phyloP scores from a whole-genome alignment of 2,797 vertebrate genomes.

The Coranthus polyacanthus region DNA sequence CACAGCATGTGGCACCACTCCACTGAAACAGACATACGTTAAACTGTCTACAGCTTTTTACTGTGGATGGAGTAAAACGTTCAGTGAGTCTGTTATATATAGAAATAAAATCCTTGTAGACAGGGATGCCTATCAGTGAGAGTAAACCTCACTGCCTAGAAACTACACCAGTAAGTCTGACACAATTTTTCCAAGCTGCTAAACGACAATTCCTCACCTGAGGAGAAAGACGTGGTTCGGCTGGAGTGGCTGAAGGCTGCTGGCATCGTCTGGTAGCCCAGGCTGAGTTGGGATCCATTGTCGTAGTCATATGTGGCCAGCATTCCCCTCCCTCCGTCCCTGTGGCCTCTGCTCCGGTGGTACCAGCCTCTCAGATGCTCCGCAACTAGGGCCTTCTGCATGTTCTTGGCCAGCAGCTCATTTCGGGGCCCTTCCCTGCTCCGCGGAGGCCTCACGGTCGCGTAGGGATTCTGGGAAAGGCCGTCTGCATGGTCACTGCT shows the following conservation, averaged over 20 bases:
- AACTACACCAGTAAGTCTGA: no score
- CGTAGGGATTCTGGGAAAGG: conserved; percentile 93
- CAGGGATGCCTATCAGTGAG: no score
- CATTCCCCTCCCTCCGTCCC: conserved; percentile 75
- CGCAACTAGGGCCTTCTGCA: conserved; percentile 96
- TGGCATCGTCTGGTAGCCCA: conserved; percentile 93
- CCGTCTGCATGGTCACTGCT: conserved; percentile 87
- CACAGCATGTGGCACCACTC: conserved; percentile 4
- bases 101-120: no score
- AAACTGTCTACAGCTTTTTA: conserved; percentile 6
- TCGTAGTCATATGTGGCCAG: conserved; percentile 89
- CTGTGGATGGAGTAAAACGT: background rate
- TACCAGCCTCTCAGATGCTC: conserved; percentile 98
- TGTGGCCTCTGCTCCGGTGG: conserved; percentile 89
- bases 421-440: conserved; percentile 87
- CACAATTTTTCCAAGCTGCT: no score
- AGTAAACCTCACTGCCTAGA: no score
- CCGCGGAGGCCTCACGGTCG: conserved; percentile 92
- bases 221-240: conserved; percentile 92
- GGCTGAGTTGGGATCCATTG: conserved; percentile 89
- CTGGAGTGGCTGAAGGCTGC: conserved; percentile 92
- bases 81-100: background rate
- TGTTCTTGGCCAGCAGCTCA: conserved; percentile 94
- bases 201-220: conserved; percentile 88
- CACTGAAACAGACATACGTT: background rate